Evolutionary conservation across 2,113 vertebrate genomes (phyloP).

Genomic region (Diglossa brunneiventris): DNA sequence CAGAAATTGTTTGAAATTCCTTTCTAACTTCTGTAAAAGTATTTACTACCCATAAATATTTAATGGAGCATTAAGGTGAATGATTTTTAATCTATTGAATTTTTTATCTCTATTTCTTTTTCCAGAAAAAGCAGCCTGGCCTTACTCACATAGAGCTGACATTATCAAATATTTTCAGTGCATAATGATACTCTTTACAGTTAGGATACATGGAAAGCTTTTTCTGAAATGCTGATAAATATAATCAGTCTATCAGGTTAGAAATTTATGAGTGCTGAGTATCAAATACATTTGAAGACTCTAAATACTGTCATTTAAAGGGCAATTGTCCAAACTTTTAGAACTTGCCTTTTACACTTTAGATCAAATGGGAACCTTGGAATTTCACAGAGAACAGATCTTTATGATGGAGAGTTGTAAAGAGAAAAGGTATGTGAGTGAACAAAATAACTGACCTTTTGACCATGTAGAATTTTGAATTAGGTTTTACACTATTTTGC

Average conservation of each 20-base stretch:
- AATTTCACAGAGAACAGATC: not conserved
- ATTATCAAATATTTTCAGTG: not conserved
- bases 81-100: not conserved
- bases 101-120: not conserved
- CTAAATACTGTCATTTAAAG: not conserved
- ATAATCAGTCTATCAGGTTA: not conserved
- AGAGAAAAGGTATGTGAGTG: not conserved
- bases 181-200: not conserved
- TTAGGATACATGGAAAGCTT: not conserved
- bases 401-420: not conserved
- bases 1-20: not conserved
- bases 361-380: not conserved
- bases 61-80: not conserved
- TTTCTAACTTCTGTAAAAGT: not conserved
- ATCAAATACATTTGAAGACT: not conserved
- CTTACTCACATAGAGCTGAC: not conserved
- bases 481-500: not conserved
- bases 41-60: not conserved
- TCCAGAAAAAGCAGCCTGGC: not conserved
- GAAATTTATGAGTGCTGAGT: not conserved
- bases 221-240: not conserved
- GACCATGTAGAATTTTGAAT: not conserved
- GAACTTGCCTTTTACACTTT: not conserved
- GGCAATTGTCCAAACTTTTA: not conserved
- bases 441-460: not conserved